Conservation (phyloP, 2,113 vertebrate genomes). For the Lophochroa leadbeateri region DNA sequence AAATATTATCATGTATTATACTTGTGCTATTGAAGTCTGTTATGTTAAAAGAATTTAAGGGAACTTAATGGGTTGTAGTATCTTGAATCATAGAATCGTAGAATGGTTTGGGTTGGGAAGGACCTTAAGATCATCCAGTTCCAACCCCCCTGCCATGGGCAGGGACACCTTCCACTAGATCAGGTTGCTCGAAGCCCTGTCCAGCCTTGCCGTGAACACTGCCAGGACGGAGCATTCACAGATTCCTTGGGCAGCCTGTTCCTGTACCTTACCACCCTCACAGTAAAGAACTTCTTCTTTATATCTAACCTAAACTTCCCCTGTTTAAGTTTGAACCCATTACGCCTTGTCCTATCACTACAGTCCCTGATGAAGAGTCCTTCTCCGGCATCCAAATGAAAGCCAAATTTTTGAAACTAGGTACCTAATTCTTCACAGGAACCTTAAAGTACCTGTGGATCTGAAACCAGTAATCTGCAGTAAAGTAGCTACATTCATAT, state of each 20-base stretch:
- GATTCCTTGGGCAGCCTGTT: too few species aligned
- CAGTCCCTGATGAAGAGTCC: not conserved
- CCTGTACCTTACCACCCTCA: not conserved
- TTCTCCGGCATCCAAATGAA: not conserved
- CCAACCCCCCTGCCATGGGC: not conserved
- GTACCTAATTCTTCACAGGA: not conserved
- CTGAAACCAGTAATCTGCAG: not conserved
- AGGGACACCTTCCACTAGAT: too few species aligned
- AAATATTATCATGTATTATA: not conserved
- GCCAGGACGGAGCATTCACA: too few species aligned
- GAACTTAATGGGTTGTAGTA: not conserved
- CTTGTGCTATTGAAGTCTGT: not conserved
- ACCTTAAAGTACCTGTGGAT: not conserved
- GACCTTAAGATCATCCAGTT: not conserved
- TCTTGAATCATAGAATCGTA: not conserved
- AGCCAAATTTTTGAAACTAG: not conserved
- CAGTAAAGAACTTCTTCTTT: not conserved
- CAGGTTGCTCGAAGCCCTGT: too few species aligned
- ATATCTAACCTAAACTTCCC: not conserved
- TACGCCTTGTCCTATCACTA: not conserved
- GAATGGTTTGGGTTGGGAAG: not conserved
- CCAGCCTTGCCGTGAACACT: too few species aligned
- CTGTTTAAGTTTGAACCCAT: not conserved
- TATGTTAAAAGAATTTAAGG: not conserved
- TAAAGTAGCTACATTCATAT: not conserved